A percentile compares a stretch with the other conserved stretches of the same genome.
Conservation (phyloP, 2,113 vertebrate species). For the Tringa solitaria region DNA sequence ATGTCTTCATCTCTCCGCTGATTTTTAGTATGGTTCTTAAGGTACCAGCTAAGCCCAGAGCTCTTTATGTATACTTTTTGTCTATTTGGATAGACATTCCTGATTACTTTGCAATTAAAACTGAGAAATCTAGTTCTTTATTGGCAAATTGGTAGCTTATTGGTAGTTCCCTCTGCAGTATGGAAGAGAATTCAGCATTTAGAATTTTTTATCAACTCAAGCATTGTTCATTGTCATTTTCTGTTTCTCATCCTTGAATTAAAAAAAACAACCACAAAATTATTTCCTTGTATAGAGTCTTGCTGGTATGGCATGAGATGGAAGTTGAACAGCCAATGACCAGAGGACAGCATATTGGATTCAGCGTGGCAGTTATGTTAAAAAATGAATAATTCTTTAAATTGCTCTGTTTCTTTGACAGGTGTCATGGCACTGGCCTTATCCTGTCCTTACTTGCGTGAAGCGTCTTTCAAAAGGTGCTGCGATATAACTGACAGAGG, state of each 20-base stretch:
- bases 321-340: background rate
- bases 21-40: background rate
- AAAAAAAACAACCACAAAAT: background rate
- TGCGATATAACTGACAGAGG: slow-evolving; percentile 76
- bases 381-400: background rate
- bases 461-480: slow-evolving; percentile 76
- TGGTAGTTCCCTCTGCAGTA: background rate
- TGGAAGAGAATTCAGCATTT: background rate
- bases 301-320: background rate
- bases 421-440: slow-evolving; percentile 77
- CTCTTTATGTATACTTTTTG: background rate
- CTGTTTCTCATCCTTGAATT: background rate
- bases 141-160: background rate
- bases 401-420: slow-evolving; percentile 37
- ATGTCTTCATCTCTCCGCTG: background rate
- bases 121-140: background rate
- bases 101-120: background rate
- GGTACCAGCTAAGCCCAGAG: background rate
- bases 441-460: slow-evolving; percentile 72
- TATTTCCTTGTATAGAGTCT: background rate
- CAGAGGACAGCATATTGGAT: background rate
- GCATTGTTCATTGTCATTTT: background rate
- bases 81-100: background rate
- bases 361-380: background rate
- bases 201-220: background rate